Conservation (phyloP, 1,140 invertebrate species). For the Sycophila sp. region DNA sequence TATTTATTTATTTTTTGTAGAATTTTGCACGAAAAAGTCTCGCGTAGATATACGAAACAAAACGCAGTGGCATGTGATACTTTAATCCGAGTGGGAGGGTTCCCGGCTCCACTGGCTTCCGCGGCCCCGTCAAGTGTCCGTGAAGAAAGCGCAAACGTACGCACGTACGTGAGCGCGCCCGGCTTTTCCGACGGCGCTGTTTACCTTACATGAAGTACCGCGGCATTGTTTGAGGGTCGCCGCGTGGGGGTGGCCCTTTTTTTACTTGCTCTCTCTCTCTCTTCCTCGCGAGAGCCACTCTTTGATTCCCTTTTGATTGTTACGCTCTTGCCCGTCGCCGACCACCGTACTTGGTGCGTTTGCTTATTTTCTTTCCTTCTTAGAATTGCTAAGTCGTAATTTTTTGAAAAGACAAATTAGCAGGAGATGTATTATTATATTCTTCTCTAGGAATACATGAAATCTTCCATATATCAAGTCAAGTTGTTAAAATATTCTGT, state of each 20-base stretch:
- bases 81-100: background rate
- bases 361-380: too few species aligned
- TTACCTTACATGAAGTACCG: constrained; percentile 4
- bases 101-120: background rate
- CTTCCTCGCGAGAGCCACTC: background rate
- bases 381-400: too few species aligned
- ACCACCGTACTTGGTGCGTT: too few species aligned
- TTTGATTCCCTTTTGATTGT: constrained; percentile 27
- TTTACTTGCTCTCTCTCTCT: too few species aligned
- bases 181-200: background rate
- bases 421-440: too few species aligned
- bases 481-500: too few species aligned
- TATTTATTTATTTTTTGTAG: too few species aligned
- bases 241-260: background rate
- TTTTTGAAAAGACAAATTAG: too few species aligned
- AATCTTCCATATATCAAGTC: too few species aligned
- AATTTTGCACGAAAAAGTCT: too few species aligned
- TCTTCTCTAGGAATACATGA: too few species aligned
- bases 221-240: constrained; percentile 10
- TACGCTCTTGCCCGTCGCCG: background rate
- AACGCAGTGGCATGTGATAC: background rate
- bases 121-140: background rate
- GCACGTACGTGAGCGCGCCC: background rate
- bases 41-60: too few species aligned
- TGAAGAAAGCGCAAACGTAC: constrained; percentile 18